Conservation (phyloP, 2,888 invertebrate genomes). For the Melolontha melolontha region DNA sequence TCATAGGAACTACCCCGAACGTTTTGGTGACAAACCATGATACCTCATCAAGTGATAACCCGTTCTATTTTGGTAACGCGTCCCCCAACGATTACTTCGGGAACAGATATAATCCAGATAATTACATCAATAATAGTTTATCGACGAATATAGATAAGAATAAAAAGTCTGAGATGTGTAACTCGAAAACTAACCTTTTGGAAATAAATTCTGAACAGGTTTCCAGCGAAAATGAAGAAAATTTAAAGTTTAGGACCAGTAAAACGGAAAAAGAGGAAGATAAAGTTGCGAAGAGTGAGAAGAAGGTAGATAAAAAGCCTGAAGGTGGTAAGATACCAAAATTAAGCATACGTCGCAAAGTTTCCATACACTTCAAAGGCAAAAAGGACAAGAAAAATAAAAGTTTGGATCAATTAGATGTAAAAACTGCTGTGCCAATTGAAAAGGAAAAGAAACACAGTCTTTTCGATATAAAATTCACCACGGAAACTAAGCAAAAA, state of each 20-base stretch:
- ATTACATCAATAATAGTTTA: slow-evolving; percentile 47
- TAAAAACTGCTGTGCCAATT: slow-evolving; percentile 37
- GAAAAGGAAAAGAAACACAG: slow-evolving; percentile 53
- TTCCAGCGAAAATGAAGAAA: slow-evolving; percentile 61
- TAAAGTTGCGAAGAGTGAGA: slow-evolving; percentile 44
- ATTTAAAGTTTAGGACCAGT: slow-evolving; percentile 55
- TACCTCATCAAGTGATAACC: slow-evolving; percentile 51
- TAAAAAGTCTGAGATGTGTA: slow-evolving; percentile 48
- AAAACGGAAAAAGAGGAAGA: slow-evolving; percentile 42
- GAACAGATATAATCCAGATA: slow-evolving; percentile 59
- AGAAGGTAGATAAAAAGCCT: slow-evolving; percentile 40
- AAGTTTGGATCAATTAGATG: slow-evolving; percentile 39
- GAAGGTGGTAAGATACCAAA: slow-evolving; percentile 55
- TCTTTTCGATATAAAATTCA: slow-evolving; percentile 57
- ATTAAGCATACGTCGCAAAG: slow-evolving; percentile 62
- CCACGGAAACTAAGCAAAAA: slow-evolving; percentile 46
- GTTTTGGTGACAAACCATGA: slow-evolving; percentile 20
- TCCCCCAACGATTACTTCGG: slow-evolving; percentile 56
- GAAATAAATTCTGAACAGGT: slow-evolving; percentile 48
- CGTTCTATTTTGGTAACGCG: slow-evolving; percentile 60
- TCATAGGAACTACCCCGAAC: slow-evolving; percentile 21
- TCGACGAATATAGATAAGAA: slow-evolving; percentile 29
- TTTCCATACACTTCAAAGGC: slow-evolving; percentile 66
- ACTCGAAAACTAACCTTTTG: slow-evolving; percentile 49
- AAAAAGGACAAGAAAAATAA: slow-evolving; percentile 59